Conservation (phyloP, 2,797 vertebrate species). For the Triplophysa yarkandensis region DNA sequence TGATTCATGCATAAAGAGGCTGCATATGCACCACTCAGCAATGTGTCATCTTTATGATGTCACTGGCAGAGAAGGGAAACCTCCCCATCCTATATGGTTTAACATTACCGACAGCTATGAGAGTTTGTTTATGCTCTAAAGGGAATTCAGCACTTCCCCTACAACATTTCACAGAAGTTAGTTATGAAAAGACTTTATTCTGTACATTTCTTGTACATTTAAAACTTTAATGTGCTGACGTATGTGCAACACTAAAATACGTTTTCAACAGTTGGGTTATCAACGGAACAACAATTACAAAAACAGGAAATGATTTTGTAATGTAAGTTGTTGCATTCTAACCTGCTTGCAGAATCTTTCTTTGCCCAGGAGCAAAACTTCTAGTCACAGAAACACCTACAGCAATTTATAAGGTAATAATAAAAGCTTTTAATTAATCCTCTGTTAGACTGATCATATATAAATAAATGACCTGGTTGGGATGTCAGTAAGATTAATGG, state of each 20-base stretch:
- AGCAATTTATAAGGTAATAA: conserved; percentile 67
- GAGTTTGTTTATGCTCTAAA: not conserved
- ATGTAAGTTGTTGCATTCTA: not conserved
- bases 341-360: conserved; percentile 6
- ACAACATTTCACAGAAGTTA: not conserved
- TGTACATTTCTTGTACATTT: not conserved
- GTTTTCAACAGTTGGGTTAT: not conserved
- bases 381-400: conserved; percentile 54
- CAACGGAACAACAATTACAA: not conserved
- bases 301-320: not conserved
- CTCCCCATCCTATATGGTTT: not conserved
- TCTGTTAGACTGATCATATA: conserved; percentile 65
- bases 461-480: conserved; percentile 72
- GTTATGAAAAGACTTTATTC: not conserved
- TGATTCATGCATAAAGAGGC: conserved; percentile 58
- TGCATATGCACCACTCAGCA: conserved; percentile 77
- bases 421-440: conserved; percentile 70
- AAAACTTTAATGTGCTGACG: not conserved
- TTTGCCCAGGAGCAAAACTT: conserved; percentile 55
- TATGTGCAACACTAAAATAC: not conserved
- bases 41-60: conserved; percentile 70
- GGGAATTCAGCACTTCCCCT: not conserved
- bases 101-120: conserved; percentile 8
- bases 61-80: conserved; percentile 33
- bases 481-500: conserved; percentile 80